These are phyloP conservation scores for Heteronetta atricapilla DNA, from an alignment of 2,113 vertebrate species.

Conservation along the genomic window DNA sequence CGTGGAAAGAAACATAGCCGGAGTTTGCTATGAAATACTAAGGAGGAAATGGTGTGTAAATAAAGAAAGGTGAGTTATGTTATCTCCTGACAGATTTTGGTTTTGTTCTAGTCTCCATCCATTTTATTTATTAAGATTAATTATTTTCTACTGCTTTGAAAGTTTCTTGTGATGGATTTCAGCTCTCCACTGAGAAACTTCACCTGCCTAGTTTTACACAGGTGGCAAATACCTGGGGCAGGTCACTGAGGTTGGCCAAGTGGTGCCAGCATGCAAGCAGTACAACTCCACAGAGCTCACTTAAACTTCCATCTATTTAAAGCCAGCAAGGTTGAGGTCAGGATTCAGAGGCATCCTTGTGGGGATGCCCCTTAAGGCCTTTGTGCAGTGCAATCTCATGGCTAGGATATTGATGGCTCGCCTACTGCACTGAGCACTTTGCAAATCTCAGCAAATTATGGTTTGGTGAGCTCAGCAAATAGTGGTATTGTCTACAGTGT, in stretches of 20 bases:
- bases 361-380: neutral
- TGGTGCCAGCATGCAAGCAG: rapidly evolving
- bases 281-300: neutral
- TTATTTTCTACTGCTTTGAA: neutral
- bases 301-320: neutral
- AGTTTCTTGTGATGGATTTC: neutral
- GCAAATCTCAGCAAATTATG: neutral
- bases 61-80: neutral
- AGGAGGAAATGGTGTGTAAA: neutral
- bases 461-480: neutral
- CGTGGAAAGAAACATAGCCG: neutral
- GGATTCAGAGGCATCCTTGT: neutral
- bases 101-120: neutral
- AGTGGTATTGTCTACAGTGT: neutral
- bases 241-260: rapidly evolving
- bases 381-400: neutral
- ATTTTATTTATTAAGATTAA: neutral
- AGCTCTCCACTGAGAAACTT: neutral
- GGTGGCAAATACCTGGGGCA: neutral
- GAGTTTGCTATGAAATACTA: neutral
- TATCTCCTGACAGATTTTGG: neutral
- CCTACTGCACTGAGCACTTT: neutral
- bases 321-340: neutral
- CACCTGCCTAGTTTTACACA: neutral
- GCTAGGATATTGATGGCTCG: neutral